Evolutionary conservation across 2,888 invertebrate species (phyloP).

Genomic region (Mimas tiliae): DNA sequence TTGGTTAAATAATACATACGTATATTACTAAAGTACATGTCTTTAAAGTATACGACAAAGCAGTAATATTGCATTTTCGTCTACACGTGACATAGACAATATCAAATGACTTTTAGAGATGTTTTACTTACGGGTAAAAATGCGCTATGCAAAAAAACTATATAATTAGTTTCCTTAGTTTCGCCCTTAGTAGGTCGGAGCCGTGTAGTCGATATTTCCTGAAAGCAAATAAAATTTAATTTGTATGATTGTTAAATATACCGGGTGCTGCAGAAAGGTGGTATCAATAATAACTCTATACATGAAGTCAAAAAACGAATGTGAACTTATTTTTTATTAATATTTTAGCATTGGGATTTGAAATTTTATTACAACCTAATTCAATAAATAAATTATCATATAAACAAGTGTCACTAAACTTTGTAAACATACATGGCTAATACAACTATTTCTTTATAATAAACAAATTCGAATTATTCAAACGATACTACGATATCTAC

Average conservation of each 20-base stretch:
- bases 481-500: too few relatives aligned
- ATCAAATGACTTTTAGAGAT: slow-evolving; percentile 9
- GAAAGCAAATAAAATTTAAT: slow-evolving; percentile 51
- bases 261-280: too few relatives aligned
- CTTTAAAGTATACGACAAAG: slow-evolving; percentile 7
- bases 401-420: too few relatives aligned
- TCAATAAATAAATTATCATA: too few relatives aligned
- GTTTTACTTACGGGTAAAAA: not conserved
- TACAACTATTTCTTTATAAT: too few relatives aligned
- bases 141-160: slow-evolving; percentile 7
- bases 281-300: too few relatives aligned
- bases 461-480: too few relatives aligned
- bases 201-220: slow-evolving; percentile 89
- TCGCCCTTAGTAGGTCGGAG: slow-evolving; percentile 89
- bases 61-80: not conserved
- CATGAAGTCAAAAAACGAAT: too few relatives aligned
- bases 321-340: too few relatives aligned
- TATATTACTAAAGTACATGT: slow-evolving; percentile 22
- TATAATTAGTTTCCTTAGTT: not conserved
- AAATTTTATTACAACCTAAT: too few relatives aligned
- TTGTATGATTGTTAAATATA: slow-evolving; percentile 14
- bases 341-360: too few relatives aligned
- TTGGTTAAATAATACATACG: slow-evolving; percentile 12
- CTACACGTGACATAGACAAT: slow-evolving; percentile 1
- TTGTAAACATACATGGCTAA: too few relatives aligned